These are phyloP conservation scores for Rapana venosa DNA, from an alignment of 2,888 invertebrate species.

Conservation along the genomic window DNA sequence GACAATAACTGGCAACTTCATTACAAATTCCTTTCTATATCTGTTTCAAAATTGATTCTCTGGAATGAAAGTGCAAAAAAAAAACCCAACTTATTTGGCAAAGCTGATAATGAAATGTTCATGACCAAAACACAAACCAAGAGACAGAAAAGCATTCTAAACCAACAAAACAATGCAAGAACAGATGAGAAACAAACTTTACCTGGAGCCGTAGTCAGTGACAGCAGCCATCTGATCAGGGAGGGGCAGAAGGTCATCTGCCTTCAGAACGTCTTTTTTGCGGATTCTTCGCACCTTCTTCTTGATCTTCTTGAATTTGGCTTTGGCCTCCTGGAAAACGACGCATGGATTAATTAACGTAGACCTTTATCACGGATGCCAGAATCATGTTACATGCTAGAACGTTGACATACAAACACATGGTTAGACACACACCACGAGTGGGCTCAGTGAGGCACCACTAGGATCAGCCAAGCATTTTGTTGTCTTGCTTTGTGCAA, in stretches of 20 bases:
- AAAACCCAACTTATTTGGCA: too few species aligned
- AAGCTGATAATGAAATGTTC: not conserved
- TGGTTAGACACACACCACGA: too few species aligned
- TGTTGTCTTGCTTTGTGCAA: not conserved
- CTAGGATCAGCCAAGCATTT: too few species aligned
- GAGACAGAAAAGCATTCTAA: not conserved
- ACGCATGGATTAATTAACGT: not conserved
- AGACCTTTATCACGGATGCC: too few species aligned
- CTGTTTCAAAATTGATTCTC: too few species aligned
- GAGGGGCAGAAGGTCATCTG: slow-evolving; percentile 84
- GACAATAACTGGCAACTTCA: too few species aligned
- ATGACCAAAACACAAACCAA: not conserved
- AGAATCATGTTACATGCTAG: too few species aligned
- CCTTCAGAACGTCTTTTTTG: slow-evolving; percentile 83
- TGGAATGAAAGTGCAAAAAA: too few species aligned
- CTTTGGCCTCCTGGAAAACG: slow-evolving; percentile 52
- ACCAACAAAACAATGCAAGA: not conserved
- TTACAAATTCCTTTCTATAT: too few species aligned
- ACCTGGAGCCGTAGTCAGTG: slow-evolving; percentile 64
- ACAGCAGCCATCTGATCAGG: slow-evolving; percentile 42
- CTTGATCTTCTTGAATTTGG: slow-evolving; percentile 92
- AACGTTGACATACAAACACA: too few species aligned
- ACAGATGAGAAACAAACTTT: not conserved
- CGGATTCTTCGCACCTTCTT: slow-evolving; percentile 84
- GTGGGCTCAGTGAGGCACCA: too few species aligned